Percentiles rank a stretch among this genome's conserved stretches.
phyloP scores from a whole-genome alignment of 2,888 invertebrate species.

The Hecatera dysodea region DNA sequence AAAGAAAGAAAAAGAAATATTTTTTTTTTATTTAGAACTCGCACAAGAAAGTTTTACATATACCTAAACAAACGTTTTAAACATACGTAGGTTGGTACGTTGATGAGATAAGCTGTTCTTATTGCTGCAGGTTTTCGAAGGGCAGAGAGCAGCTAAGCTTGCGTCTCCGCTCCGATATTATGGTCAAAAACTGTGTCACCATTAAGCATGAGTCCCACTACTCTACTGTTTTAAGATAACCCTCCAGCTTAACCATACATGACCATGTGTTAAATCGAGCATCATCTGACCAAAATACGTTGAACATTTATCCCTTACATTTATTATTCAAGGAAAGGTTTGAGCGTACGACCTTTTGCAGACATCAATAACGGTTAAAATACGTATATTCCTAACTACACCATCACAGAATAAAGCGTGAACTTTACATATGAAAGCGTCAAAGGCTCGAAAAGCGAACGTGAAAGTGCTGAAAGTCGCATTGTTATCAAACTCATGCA shows the following conservation, averaged over 20 bases:
- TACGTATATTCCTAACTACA: conserved; percentile 27
- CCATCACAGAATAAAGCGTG: conserved; percentile 31
- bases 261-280: background rate
- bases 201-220: background rate
- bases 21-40: too few relatives aligned
- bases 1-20: too few relatives aligned
- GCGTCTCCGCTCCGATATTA: too few relatives aligned
- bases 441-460: conserved; percentile 45
- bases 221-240: background rate
- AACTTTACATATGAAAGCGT: conserved; percentile 59
- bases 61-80: background rate
- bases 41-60: too few relatives aligned
- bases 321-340: conserved; percentile 30
- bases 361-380: conserved; percentile 32
- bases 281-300: background rate
- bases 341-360: conserved; percentile 20
- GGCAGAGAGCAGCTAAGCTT: too few relatives aligned
- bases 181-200: background rate
- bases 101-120: too few relatives aligned
- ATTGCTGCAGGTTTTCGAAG: too few relatives aligned
- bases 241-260: background rate
- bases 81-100: background rate
- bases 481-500: conserved; percentile 60
- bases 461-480: conserved; percentile 53
- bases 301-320: conserved; percentile 18